Evolutionary conservation across 1,140 invertebrate species (phyloP), one percentile per base, ranked within the genome.

Genomic region (Ips typographus): DNA sequence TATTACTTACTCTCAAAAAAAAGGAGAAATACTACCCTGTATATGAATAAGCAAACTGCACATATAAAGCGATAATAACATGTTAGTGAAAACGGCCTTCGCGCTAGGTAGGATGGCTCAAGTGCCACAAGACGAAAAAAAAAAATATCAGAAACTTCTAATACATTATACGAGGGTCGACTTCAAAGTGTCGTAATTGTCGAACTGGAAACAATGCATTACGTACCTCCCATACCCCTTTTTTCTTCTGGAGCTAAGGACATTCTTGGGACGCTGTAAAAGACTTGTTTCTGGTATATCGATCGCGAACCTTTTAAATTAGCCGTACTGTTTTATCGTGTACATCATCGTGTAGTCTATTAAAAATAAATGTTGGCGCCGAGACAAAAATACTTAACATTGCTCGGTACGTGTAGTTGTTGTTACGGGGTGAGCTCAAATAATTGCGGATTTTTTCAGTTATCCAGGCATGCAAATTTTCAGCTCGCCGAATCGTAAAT

Each of bases 21-120:
- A 22, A 22, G 22, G 22, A 22, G 22, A 22, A 22, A 22, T 2
- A 55, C 2, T 7, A 47, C 44, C 44, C 44, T 47, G 44, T 22
- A 22, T 22, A 22, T 22, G 22, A 22, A 22, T 22, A 22, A 22
- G 22, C 22, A 22, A 47, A 47, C 44, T 4, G 44, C 44, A 68
- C 53, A 71, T 68, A 66, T 71, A 71, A 68, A 68, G 40, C 67
- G 65, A 65, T 71, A 71, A 73, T 71, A 65, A 68, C 58, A 65
- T 53, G 41, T 62, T 71, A 22, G 65, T 59, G 22, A 44, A 61
- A 61, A 61, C 49, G 70, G 65, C 72, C 71, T 72, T 72, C 68
- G 71, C 65, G 71, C 64, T 58, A 44, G 3, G 41, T 39, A 7
- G 44, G 59, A 61, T 47, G 59, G 59, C 59, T 61, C 4, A 49